phyloP scores from a whole-genome alignment of 2,888 invertebrate species.

The Heliconius sara region DNA sequence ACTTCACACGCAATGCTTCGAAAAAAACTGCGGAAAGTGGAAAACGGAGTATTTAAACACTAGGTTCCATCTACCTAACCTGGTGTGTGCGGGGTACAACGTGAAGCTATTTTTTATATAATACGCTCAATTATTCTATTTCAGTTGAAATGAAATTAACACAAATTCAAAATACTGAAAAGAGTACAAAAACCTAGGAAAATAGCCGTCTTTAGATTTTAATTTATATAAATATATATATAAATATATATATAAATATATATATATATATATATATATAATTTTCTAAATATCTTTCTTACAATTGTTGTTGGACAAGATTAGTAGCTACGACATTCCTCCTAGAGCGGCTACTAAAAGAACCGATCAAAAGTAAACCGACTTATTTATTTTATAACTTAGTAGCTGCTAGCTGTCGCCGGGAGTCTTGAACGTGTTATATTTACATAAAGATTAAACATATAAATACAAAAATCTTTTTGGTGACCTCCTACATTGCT shows the following conservation, averaged over 20 bases:
- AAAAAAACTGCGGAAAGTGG: too few relatives aligned
- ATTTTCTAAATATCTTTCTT: slow-evolving; percentile 46
- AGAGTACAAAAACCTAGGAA: neutral
- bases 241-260: too few relatives aligned
- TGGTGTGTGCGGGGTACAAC: too few relatives aligned
- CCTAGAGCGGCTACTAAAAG: slow-evolving; percentile 32
- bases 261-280: slow-evolving; percentile 1
- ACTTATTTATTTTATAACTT: slow-evolving; percentile 73
- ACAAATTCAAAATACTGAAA: neutral
- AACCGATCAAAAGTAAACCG: slow-evolving; percentile 63
- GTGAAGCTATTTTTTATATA: too few relatives aligned
- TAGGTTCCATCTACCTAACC: too few relatives aligned
- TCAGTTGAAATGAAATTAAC: neutral
- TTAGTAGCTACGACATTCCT: slow-evolving; percentile 43
- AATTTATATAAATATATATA: too few relatives aligned
- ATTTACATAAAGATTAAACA: slow-evolving; percentile 61
- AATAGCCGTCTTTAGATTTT: too few relatives aligned
- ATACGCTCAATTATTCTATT: neutral
- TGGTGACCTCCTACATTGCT: slow-evolving; percentile 57
- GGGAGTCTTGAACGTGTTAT: slow-evolving; percentile 68
- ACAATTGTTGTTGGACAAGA: slow-evolving; percentile 45
- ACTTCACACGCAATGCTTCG: too few relatives aligned
- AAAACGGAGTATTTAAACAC: too few relatives aligned
- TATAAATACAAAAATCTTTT: slow-evolving; percentile 54
- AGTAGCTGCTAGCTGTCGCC: slow-evolving; percentile 66